Evolutionary conservation across 2,797 vertebrate species (phyloP).

Genomic region (Molossus molossus): DNA sequence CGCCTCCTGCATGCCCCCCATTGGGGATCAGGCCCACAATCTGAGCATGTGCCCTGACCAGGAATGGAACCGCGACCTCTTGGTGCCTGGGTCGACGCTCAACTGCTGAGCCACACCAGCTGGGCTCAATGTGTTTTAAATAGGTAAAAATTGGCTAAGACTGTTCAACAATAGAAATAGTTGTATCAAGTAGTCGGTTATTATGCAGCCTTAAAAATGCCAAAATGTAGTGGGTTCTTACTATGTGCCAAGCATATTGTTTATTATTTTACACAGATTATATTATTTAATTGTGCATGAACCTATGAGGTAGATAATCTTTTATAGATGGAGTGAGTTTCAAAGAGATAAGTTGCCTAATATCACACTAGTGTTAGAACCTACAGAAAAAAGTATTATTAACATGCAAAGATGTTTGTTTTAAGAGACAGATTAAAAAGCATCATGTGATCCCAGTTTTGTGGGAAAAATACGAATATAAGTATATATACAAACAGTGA

Average conservation of each 20-base stretch:
- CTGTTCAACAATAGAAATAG: not conserved
- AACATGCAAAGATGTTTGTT: not conserved
- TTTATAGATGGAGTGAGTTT: not conserved
- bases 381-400: not conserved
- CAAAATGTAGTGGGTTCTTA: not conserved
- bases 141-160: constrained; percentile 17
- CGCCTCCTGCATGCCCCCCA: too few relatives aligned
- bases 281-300: constrained; percentile 45
- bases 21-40: too few relatives aligned
- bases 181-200: not conserved
- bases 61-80: too few relatives aligned
- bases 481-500: not conserved
- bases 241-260: not conserved
- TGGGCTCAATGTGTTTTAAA: not conserved
- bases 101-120: too few relatives aligned
- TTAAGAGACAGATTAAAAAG: constrained; percentile 15
- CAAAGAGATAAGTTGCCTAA: not conserved
- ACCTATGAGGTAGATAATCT: not conserved
- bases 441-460: constrained; percentile 13
- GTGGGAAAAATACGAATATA: not conserved
- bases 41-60: too few relatives aligned
- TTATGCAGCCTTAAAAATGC: not conserved
- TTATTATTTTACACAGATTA: constrained; percentile 12
- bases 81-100: too few relatives aligned
- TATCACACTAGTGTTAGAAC: not conserved